Conservation (phyloP, 2,797 vertebrate genomes). For the Epinephelus coioides region DNA sequence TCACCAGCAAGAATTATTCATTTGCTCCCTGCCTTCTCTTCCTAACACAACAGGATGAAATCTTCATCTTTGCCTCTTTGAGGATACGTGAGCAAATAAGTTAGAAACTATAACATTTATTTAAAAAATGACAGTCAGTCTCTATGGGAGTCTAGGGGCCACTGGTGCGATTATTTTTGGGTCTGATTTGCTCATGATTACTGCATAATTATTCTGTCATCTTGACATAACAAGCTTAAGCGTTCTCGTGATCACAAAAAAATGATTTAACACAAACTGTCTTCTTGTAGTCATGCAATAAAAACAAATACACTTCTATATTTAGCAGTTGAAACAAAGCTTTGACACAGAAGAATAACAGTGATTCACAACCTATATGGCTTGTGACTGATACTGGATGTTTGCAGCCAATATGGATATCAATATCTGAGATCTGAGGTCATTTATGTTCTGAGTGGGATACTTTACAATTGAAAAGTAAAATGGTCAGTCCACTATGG, state of each 20-base stretch:
- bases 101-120: conserved; percentile 38
- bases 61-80: conserved; percentile 51
- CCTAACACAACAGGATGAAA: conserved; percentile 50
- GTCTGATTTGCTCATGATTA: conserved; percentile 37
- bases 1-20: conserved; percentile 72
- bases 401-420: background rate
- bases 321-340: background rate
- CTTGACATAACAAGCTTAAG: conserved; percentile 16
- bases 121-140: conserved; percentile 1
- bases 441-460: background rate
- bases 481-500: background rate
- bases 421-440: too few species aligned
- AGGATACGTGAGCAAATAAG: conserved; percentile 41
- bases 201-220: conserved; percentile 39
- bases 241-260: conserved; percentile 23
- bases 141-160: conserved; percentile 6
- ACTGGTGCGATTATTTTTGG: conserved; percentile 16
- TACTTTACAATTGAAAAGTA: background rate
- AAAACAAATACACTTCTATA: background rate
- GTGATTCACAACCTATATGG: background rate
- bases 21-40: conserved; percentile 50
- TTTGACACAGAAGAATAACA: background rate
- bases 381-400: background rate
- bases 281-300: background rate
- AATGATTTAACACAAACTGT: conserved; percentile 1